phyloP scores from a whole-genome alignment of 2,113 vertebrate genomes.

The Tetrao urogallus region DNA sequence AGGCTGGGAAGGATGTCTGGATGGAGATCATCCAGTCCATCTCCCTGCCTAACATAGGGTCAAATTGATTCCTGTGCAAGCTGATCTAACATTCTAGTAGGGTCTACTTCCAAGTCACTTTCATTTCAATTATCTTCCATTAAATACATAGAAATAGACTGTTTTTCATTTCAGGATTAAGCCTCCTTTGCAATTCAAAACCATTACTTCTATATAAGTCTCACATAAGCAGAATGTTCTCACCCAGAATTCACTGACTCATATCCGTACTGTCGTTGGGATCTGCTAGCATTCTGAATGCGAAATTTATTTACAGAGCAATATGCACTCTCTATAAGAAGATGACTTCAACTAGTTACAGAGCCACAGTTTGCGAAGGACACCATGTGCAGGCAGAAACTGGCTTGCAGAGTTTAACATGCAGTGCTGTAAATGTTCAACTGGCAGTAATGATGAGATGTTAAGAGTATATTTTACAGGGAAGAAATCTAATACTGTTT shows the following conservation, averaged over 20 bases:
- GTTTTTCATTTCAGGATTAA: background rate
- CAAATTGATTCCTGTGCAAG: background rate
- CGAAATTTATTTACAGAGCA: background rate
- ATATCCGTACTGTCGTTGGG: fast-evolving
- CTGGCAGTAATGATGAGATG: background rate
- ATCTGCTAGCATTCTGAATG: background rate
- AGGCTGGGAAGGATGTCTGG: background rate
- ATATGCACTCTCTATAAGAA: background rate
- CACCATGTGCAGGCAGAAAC: background rate
- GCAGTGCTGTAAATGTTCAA: background rate
- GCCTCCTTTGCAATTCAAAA: background rate
- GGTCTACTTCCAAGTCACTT: background rate
- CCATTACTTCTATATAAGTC: background rate
- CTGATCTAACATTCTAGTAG: background rate
- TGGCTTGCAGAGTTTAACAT: fast-evolving
- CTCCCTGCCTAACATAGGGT: background rate
- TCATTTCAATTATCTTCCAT: background rate
- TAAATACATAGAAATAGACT: background rate
- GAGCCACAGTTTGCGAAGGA: background rate
- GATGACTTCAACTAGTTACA: background rate
- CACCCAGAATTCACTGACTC: background rate
- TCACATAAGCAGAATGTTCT: background rate
- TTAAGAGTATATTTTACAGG: background rate
- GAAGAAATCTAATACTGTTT: background rate
- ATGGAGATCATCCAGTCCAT: background rate